Evolutionary conservation across 2,888 invertebrate genomes (phyloP).

Genomic region (Drosophila niveifrons): DNA sequence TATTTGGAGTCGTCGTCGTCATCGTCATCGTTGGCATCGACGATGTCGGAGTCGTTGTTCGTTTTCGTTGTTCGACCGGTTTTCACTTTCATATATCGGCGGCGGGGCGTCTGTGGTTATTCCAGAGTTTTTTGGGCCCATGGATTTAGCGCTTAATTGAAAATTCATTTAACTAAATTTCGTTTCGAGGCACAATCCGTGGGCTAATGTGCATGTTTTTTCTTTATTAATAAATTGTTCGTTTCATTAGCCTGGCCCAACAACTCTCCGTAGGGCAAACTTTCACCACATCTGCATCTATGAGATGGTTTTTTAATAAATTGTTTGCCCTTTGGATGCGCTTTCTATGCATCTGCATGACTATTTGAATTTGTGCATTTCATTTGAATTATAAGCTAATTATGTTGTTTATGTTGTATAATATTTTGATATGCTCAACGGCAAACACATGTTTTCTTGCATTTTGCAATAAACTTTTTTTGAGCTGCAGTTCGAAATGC

Average conservation of each 20-base stretch:
- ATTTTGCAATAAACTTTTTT: slow-evolving; percentile 33
- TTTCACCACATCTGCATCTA: slow-evolving; percentile 55
- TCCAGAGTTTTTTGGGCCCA: slow-evolving; percentile 37
- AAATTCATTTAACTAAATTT: slow-evolving; percentile 75
- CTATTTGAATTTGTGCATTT: slow-evolving; percentile 47
- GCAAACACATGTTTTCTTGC: slow-evolving; percentile 64
- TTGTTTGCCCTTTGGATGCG: slow-evolving; percentile 63
- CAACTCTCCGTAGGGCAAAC: slow-evolving; percentile 62
- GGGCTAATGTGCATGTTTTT: slow-evolving; percentile 72
- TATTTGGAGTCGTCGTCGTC: slow-evolving; percentile 4
- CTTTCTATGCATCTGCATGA: slow-evolving; percentile 59
- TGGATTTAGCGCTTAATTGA: slow-evolving; percentile 76
- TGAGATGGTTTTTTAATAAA: slow-evolving; percentile 66
- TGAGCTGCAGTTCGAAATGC: slow-evolving; percentile 40
- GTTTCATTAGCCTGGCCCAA: slow-evolving; percentile 64
- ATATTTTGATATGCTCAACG: slow-evolving; percentile 68
- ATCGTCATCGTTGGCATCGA: slow-evolving; percentile 19
- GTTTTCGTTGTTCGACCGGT: slow-evolving; percentile 48
- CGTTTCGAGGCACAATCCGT: slow-evolving; percentile 55
- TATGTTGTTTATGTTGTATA: slow-evolving; percentile 77
- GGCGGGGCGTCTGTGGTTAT: slow-evolving; percentile 58
- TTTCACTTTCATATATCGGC: slow-evolving; percentile 69
- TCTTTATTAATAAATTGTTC: slow-evolving; percentile 76
- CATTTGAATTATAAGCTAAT: slow-evolving; percentile 62
- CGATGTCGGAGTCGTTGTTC: background rate